These are phyloP conservation scores for Hofmannophila pseudospretella DNA, from an alignment of 2,888 invertebrate genomes.

Conservation along the genomic window DNA sequence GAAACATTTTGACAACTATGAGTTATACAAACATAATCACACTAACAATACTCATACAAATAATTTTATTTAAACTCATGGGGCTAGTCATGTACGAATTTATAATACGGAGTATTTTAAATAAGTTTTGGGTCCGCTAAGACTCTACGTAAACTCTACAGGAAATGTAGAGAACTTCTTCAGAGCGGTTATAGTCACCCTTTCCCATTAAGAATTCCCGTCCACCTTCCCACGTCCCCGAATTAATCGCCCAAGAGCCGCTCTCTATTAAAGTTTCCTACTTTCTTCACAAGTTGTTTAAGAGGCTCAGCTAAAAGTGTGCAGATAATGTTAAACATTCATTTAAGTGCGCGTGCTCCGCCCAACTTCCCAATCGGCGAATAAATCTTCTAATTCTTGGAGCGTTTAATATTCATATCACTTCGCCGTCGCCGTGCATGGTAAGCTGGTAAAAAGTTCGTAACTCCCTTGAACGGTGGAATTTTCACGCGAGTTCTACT, in stretches of 20 bases:
- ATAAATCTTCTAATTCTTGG: conserved; percentile 74
- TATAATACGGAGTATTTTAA: too few species aligned
- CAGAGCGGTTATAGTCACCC: conserved; percentile 31
- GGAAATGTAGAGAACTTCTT: background rate
- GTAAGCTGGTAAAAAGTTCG: conserved; percentile 23
- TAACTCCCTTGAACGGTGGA: conserved; percentile 9
- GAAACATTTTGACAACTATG: too few species aligned
- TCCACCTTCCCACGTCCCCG: conserved; percentile 64
- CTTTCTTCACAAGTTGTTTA: conserved; percentile 72
- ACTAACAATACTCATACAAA: too few species aligned
- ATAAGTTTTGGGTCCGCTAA: too few species aligned
- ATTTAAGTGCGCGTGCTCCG: conserved; percentile 63
- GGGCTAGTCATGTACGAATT: too few species aligned
- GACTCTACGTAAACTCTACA: too few species aligned
- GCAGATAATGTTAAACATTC: conserved; percentile 77
- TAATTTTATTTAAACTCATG: too few species aligned
- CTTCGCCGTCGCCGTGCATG: conserved; percentile 26
- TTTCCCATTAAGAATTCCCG: conserved; percentile 68
- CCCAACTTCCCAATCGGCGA: conserved; percentile 65
- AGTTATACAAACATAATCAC: too few species aligned
- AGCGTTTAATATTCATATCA: conserved; percentile 78
- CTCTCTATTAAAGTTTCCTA: conserved; percentile 75
- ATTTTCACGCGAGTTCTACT: conserved; percentile 4
- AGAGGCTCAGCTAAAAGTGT: conserved; percentile 68
- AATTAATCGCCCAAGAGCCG: conserved; percentile 74